Base-by-base conservation (phyloP, 2,888 invertebrate genomes). In the Eupelmus urozonus region DNA sequence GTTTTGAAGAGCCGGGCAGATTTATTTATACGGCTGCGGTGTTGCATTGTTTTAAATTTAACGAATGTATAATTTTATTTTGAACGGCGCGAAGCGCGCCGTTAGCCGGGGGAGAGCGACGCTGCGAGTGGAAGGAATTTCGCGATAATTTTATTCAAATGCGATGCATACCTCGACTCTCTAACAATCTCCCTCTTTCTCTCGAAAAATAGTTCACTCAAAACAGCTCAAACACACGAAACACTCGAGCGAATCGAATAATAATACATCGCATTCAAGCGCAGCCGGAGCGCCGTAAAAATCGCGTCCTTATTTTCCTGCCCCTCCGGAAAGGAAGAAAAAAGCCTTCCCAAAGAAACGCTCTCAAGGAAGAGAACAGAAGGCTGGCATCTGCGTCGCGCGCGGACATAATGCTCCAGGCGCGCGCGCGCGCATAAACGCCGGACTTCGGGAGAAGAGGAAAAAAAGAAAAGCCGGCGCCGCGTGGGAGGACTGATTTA, bases 401-500 rank as follows among this genome's bases (percentile, higher is more conserved):
- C 16, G 2, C 45, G 16, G 13, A 45, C 16, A 45, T 13, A 45
- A 45, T 51, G 45, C 45, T 7, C 45, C 34, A 9, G 9, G 45
- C 2, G 45, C 45, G 45, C 45, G 45, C 7, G 53, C 29, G 71
- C 23, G 51, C 60, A 62, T 51, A 60, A 71, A 71, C 60, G 49
- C n/a, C 25, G 40, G n/a, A n/a, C n/a, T n/a, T 40, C 13, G 40
- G 18, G 18, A 18, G 4, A 27, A n/a, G 45, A 34, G 3, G 34
- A 51, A 53, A n/a, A 49, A 34, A 63, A n/a, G 25, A 3, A 60
- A 18, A 60, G 18, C 9, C 63, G 65, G 27, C 40, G 53, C 5
- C 63, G 63, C 23, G 45, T 29, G 60, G 60, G 75, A 53, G 75
- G 62, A 53, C 25, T 65, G 76, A 76, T 71, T 71, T 70, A 70